Evolutionary conservation across 2,888 invertebrate species (phyloP).

Genomic region (Caradrina clavipalpis): DNA sequence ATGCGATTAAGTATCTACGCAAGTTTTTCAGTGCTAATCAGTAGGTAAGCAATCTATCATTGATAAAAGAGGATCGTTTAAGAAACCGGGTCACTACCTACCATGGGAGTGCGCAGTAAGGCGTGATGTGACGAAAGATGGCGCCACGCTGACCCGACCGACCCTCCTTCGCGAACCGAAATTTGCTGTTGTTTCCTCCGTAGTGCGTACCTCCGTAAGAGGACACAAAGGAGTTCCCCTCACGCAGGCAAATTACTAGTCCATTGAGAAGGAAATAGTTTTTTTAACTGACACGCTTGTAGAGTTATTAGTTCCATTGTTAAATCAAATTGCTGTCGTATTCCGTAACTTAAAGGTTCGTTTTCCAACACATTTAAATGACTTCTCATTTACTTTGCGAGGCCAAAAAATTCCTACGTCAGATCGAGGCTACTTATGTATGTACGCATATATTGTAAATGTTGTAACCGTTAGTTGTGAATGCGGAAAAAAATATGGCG

Average conservation of each 20-base stretch:
- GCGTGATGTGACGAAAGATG: conserved; percentile 27
- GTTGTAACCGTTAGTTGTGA: background rate
- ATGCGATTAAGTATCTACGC: conserved; percentile 47
- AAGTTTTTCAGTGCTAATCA: conserved; percentile 45
- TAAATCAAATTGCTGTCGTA: background rate
- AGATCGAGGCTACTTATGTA: background rate
- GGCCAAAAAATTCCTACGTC: background rate
- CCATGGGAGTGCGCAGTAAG: conserved; percentile 9
- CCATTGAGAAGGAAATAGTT: conserved; percentile 23
- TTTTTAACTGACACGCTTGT: conserved; percentile 5
- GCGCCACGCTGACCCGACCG: conserved; percentile 43
- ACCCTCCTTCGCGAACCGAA: conserved; percentile 7
- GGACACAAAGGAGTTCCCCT: conserved; percentile 17
- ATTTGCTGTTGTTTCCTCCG: conserved; percentile 17
- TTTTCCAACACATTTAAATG: background rate
- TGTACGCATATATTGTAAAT: no score
- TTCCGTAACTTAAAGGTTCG: background rate
- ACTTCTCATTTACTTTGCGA: no score
- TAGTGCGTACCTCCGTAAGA: background rate
- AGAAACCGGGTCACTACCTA: conserved; percentile 53
- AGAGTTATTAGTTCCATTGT: background rate
- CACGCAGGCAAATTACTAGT: background rate
- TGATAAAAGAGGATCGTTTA: conserved; percentile 51
- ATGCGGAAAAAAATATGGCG: no score
- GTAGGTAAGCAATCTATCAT: conserved; percentile 53